These are phyloP conservation scores for Dicaeum eximium DNA, from an alignment of 2,113 vertebrate species.

Conservation along the genomic window DNA sequence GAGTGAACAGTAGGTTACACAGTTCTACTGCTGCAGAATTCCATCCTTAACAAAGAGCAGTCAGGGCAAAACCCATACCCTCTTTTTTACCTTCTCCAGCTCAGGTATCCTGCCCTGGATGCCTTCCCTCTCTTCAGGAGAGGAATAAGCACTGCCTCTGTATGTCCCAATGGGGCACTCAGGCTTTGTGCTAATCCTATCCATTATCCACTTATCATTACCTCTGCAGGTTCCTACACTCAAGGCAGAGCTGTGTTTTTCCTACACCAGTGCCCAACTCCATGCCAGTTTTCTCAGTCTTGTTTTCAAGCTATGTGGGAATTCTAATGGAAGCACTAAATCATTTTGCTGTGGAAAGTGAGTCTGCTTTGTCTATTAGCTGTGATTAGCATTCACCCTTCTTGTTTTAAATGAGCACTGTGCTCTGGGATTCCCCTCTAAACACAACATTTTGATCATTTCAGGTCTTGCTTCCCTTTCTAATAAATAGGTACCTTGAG, in stretches of 20 bases:
- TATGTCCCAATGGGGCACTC: background rate
- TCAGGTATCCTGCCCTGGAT: background rate
- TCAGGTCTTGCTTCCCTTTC: background rate
- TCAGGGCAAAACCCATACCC: background rate
- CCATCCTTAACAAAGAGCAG: background rate
- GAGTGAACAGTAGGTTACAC: background rate
- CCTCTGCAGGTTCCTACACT: background rate
- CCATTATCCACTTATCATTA: background rate
- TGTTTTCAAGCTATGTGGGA: background rate
- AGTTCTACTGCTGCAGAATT: background rate
- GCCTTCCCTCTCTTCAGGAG: background rate
- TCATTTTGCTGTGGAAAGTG: background rate
- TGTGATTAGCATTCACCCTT: background rate
- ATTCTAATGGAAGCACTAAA: conserved; percentile 5
- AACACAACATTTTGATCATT: background rate
- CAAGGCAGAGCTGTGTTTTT: background rate
- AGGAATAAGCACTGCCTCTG: background rate
- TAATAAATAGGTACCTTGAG: background rate
- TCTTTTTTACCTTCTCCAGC: background rate
- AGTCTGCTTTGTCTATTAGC: background rate
- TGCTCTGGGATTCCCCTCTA: background rate
- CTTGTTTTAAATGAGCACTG: background rate
- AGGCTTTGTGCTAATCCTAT: background rate
- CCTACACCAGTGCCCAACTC: background rate
- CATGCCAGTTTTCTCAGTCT: background rate